Percentiles rank a stretch among this genome's conserved stretches.
phyloP scores from a whole-genome alignment of 1,140 invertebrate species.

The Phenacoccus solenopsis region DNA sequence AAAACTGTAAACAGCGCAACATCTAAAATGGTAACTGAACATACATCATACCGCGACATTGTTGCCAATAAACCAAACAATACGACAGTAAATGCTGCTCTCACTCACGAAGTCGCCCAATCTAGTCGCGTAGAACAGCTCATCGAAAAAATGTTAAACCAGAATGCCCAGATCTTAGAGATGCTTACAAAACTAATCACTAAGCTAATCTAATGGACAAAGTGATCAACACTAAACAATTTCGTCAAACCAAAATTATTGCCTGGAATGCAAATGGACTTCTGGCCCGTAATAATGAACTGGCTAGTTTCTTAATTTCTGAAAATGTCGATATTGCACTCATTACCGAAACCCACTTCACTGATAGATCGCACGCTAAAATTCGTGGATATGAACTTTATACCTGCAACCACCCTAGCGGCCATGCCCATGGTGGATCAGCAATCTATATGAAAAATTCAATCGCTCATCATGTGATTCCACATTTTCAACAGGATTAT shows the following conservation, averaged over 20 bases:
- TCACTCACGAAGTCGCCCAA: background rate
- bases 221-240: conserved; percentile 20
- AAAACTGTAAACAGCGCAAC: too few species aligned
- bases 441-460: background rate
- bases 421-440: background rate
- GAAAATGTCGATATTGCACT: conserved; percentile 26
- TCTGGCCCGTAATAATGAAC: conserved; percentile 22
- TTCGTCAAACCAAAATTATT: too few species aligned
- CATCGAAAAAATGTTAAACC: background rate
- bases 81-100: background rate
- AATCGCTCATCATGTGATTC: background rate
- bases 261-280: conserved; percentile 27
- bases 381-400: background rate
- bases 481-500: background rate
- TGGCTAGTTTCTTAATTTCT: conserved; percentile 21
- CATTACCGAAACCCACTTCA: conserved; percentile 29
- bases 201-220: background rate
- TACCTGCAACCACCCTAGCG: background rate
- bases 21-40: background rate
- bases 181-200: background rate
- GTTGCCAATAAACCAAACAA: background rate
- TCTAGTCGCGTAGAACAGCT: background rate
- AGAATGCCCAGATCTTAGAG: background rate
- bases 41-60: background rate
- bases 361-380: background rate